Conservation (phyloP, 2,797 vertebrate genomes). For the Anniella stebbinsi region DNA sequence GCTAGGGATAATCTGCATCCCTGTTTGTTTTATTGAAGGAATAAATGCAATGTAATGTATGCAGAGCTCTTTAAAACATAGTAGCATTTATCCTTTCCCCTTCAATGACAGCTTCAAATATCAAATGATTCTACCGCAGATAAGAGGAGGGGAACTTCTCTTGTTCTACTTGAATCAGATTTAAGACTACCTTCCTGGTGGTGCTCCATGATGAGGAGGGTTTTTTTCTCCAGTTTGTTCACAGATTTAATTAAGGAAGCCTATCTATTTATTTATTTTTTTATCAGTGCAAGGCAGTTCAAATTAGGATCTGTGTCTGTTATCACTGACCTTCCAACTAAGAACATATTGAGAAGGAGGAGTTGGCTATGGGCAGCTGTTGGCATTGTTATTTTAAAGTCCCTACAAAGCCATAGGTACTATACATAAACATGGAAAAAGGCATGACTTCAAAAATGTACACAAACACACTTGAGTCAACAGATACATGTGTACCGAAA, state of each 20-base stretch:
- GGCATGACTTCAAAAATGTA: no score
- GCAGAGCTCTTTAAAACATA: not conserved
- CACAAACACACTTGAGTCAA: no score
- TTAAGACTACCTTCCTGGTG: not conserved
- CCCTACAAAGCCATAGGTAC: no score
- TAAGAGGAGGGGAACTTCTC: conserved; percentile 10
- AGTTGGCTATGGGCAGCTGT: no score
- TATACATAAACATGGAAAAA: no score
- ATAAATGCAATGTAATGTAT: conserved; percentile 29
- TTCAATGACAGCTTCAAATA: conserved; percentile 10
- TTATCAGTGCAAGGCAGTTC: not conserved
- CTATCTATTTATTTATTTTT: not conserved
- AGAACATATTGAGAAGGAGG: not conserved
- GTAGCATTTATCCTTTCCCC: no score
- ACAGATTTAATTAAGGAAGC: not conserved
- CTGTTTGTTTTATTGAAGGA: conserved; percentile 26
- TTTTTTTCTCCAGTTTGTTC: not conserved
- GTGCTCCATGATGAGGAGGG: no score
- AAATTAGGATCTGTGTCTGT: not conserved
- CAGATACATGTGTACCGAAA: no score
- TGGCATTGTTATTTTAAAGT: no score
- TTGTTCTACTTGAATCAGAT: conserved; percentile 24
- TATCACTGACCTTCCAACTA: not conserved
- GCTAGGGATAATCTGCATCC: conserved; percentile 24
- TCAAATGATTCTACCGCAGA: not conserved